Conservation (phyloP, 2,113 vertebrate species). For the Solea senegalensis region DNA sequence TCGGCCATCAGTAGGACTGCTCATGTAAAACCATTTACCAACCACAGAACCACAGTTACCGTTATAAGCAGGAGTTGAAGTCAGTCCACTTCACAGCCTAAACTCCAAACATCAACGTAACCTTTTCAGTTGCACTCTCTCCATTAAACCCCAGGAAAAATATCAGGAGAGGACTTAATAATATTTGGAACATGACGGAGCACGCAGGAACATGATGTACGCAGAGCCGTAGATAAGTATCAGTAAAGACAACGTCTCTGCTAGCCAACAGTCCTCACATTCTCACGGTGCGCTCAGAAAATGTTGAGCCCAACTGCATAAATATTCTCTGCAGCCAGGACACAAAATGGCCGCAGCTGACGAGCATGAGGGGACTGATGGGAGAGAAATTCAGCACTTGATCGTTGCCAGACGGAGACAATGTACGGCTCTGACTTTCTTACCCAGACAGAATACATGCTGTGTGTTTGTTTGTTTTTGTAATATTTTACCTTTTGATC, state of each 20-base stretch:
- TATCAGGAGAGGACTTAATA: constrained; percentile 27
- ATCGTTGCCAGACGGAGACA: constrained; percentile 62
- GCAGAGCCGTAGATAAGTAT: constrained; percentile 63
- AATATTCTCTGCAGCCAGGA: neutral
- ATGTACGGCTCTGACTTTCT: constrained; percentile 59
- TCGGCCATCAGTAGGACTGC: constrained; percentile 8
- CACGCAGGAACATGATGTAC: constrained; percentile 66
- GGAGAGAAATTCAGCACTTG: neutral
- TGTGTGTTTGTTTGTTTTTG: neutral
- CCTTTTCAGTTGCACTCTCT: constrained; percentile 4
- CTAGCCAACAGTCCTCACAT: neutral
- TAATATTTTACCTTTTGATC: too few species aligned
- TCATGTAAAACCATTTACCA: constrained; percentile 34
- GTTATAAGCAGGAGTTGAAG: constrained; percentile 8
- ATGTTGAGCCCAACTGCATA: neutral
- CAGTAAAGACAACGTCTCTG: constrained; percentile 59
- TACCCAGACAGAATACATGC: constrained; percentile 67
- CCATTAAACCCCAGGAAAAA: constrained; percentile 35
- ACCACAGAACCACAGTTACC: constrained; percentile 18
- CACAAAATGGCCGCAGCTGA: neutral
- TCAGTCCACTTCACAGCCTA: constrained; percentile 1
- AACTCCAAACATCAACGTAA: constrained; percentile 9
- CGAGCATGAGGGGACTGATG: neutral
- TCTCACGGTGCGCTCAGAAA: neutral
- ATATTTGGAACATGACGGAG: constrained; percentile 54